phyloP scores from a whole-genome alignment of 2,113 vertebrate species.

The Thunnus thynnus region DNA sequence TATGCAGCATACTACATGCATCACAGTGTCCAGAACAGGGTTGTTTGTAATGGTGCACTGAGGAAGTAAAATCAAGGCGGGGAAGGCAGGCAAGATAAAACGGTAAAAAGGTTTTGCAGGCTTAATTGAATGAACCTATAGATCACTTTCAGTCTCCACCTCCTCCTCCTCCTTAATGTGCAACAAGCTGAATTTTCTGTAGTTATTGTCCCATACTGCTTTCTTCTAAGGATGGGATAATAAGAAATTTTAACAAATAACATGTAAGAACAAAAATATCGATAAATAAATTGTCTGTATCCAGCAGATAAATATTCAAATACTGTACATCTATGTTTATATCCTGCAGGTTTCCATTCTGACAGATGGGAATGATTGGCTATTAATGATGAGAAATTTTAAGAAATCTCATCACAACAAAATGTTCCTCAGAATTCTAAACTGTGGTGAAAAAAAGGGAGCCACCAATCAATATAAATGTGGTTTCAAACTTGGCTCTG shows the following conservation, averaged over 20 bases:
- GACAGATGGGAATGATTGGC: not conserved
- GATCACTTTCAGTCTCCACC: conserved; percentile 1
- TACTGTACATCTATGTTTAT: not conserved
- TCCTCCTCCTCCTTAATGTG: not conserved
- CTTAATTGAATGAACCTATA: conserved; percentile 21
- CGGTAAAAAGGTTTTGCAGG: conserved; percentile 8
- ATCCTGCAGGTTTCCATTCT: not conserved
- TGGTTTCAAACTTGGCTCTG: not conserved
- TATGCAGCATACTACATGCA: conserved; percentile 16
- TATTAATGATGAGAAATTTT: not conserved
- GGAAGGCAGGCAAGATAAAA: not conserved
- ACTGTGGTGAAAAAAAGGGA: not conserved
- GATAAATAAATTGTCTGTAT: not conserved
- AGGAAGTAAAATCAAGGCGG: conserved; percentile 11
- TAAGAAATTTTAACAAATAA: not conserved
- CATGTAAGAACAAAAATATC: not conserved
- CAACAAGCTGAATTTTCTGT: conserved; percentile 1
- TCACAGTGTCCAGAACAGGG: not conserved
- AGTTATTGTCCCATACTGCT: not conserved
- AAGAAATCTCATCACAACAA: not conserved
- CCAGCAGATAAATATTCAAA: not conserved
- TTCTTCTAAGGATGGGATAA: not conserved
- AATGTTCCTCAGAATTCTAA: not conserved
- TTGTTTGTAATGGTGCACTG: conserved; percentile 21
- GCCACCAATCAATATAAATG: not conserved